phyloP scores from a whole-genome alignment of 2,888 invertebrate genomes.

The Leucophenga montana region DNA sequence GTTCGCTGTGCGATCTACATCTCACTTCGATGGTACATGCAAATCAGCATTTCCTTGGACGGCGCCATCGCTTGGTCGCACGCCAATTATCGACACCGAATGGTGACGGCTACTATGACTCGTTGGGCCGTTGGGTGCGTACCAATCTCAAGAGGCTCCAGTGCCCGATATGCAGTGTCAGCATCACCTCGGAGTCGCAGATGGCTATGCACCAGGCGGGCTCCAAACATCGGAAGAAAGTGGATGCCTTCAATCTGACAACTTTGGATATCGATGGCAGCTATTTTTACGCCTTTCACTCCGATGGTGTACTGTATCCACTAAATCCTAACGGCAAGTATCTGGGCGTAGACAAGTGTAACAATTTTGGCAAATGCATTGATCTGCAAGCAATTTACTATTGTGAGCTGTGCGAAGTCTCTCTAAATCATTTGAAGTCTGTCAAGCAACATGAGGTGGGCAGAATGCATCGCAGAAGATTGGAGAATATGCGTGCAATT shows the following conservation, averaged over 20 bases:
- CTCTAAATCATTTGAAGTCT: slow-evolving; percentile 55
- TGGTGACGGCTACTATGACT: slow-evolving; percentile 48
- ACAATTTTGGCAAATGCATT: background rate
- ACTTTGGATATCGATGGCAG: slow-evolving; percentile 38
- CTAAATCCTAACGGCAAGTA: slow-evolving; percentile 44
- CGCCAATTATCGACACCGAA: slow-evolving; percentile 41
- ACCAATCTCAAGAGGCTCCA: slow-evolving; percentile 51
- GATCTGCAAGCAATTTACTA: slow-evolving; percentile 42
- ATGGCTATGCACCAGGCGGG: slow-evolving; percentile 53
- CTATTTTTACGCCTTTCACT: slow-evolving; percentile 45
- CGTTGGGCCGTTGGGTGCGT: slow-evolving; percentile 52
- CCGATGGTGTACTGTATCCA: slow-evolving; percentile 44
- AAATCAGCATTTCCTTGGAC: slow-evolving; percentile 53
- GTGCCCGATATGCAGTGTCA: slow-evolving; percentile 54
- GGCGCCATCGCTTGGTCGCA: slow-evolving; percentile 53
- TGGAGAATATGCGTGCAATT: slow-evolving; percentile 23
- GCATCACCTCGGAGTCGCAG: slow-evolving; percentile 57
- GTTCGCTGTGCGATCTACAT: slow-evolving; percentile 54
- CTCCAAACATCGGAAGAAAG: slow-evolving; percentile 50
- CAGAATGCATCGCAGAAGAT: slow-evolving; percentile 46
- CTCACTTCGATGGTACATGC: slow-evolving; percentile 53
- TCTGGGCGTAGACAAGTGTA: slow-evolving; percentile 1
- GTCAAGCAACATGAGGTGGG: slow-evolving; percentile 55
- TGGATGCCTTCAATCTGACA: slow-evolving; percentile 1
- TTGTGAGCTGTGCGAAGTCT: slow-evolving; percentile 51